A percentile compares a stretch with the other conserved stretches of the same genome.
Evolutionary conservation across 2,797 vertebrate genomes (phyloP).

Genomic region (Enteromius mattozi): DNA sequence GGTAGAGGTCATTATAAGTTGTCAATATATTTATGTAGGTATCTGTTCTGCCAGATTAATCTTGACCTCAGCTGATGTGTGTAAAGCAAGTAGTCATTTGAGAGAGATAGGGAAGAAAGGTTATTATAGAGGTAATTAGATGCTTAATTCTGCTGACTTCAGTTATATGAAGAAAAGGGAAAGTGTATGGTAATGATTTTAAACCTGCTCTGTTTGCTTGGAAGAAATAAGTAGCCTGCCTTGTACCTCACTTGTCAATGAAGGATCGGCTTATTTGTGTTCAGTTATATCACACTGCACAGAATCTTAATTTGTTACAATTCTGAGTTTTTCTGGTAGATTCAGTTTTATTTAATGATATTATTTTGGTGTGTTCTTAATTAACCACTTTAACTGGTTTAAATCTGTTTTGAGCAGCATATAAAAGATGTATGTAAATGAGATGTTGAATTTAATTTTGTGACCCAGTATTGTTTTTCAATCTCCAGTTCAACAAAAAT

Average conservation of each 20-base stretch:
- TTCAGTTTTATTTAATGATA: background rate
- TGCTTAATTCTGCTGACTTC: background rate
- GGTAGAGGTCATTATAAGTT: slow-evolving; percentile 19
- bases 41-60: background rate
- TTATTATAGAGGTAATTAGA: slow-evolving; percentile 16
- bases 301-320: background rate
- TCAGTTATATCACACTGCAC: background rate
- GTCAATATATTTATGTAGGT: background rate
- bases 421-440: background rate
- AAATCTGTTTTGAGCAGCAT: background rate
- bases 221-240: background rate
- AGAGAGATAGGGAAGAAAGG: background rate
- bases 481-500: background rate
- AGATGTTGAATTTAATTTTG: background rate
- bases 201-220: background rate
- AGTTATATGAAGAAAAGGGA: background rate
- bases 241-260: background rate
- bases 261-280: background rate
- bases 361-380: background rate
- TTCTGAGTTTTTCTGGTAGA: background rate
- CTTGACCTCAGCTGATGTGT: background rate
- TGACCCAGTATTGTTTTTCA: background rate
- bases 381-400: background rate
- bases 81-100: background rate
- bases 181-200: background rate